These are phyloP conservation scores for Epizoanthus rinbou DNA, from an alignment of 92 coral and sea anemone species.

Conservation along the genomic window DNA sequence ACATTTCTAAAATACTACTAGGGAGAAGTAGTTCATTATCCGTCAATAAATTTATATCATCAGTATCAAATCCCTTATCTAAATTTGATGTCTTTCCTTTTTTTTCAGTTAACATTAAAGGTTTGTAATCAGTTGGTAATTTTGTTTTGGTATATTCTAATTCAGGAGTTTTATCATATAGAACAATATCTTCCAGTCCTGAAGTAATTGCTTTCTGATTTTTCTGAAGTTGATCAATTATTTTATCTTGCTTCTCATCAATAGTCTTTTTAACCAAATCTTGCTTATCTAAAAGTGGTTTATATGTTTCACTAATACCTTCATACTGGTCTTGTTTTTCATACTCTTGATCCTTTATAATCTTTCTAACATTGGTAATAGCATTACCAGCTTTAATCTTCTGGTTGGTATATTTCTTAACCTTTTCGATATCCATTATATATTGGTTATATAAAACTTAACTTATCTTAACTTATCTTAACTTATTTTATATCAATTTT, in stretches of 20 bases:
- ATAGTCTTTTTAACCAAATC: neutral
- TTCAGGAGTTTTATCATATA: neutral
- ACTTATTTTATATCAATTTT: too few relatives aligned
- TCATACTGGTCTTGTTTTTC: constrained; percentile 10
- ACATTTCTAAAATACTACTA: neutral
- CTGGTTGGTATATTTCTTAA: neutral
- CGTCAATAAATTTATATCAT: too few relatives aligned
- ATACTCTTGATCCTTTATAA: neutral
- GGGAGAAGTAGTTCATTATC: neutral
- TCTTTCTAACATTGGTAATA: neutral
- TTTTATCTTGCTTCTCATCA: neutral
- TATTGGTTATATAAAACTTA: neutral
- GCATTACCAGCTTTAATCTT: constrained; percentile 1
- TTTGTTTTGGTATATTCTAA: neutral
- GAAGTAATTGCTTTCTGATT: neutral
- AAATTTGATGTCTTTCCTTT: neutral
- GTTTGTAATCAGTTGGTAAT: constrained; percentile 24
- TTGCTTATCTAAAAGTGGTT: constrained; percentile 24
- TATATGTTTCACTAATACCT: constrained; percentile 1
- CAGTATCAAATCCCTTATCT: neutral
- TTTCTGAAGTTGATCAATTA: neutral
- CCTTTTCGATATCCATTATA: neutral
- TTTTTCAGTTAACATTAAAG: neutral
- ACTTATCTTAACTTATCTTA: neutral
- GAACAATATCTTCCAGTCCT: constrained; percentile 5